A percentile compares a stretch with the other conserved stretches of the same genome.
These are phyloP conservation scores for Cosmia trapezina DNA, from an alignment of 2,888 invertebrate species.

Conservation along the genomic window DNA sequence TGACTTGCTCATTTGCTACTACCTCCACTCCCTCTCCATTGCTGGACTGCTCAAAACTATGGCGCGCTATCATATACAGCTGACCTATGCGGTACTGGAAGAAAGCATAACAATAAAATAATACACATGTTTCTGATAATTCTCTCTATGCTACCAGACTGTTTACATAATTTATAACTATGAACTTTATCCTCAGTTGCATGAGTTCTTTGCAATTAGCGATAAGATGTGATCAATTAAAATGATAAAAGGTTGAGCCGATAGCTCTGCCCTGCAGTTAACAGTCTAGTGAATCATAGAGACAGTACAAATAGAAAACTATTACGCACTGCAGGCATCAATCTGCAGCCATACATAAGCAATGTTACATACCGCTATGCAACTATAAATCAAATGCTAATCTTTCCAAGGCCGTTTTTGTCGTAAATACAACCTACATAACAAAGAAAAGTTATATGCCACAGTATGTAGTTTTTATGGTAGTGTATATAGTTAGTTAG, in stretches of 20 bases:
- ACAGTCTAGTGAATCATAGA: conserved; percentile 23
- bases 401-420: conserved; percentile 37
- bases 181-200: conserved; percentile 26
- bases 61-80: conserved; percentile 98
- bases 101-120: conserved; percentile 35
- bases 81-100: conserved; percentile 97
- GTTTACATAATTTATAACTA: conserved; percentile 35
- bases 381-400: conserved; percentile 16
- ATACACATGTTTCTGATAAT: conserved; percentile 22
- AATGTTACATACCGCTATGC: conserved; percentile 4
- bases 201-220: conserved; percentile 5
- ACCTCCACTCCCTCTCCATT: conserved; percentile 98
- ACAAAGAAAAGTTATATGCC: not conserved
- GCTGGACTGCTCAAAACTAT: conserved; percentile 97
- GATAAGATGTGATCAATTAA: conserved; percentile 43
- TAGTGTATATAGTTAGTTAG: not conserved
- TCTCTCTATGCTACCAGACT: conserved; percentile 13
- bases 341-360: conserved; percentile 33
- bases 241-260: conserved; percentile 35
- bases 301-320: conserved; percentile 12
- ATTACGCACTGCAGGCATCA: conserved; percentile 37
- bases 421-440: conserved; percentile 20
- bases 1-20: conserved; percentile 94
- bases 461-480: not conserved
- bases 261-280: conserved; percentile 16